A percentile compares a stretch with the other conserved stretches of the same genome.
Evolutionary conservation across 2,113 vertebrate species (phyloP).

Genomic region (Dasyornis broadbenti): DNA sequence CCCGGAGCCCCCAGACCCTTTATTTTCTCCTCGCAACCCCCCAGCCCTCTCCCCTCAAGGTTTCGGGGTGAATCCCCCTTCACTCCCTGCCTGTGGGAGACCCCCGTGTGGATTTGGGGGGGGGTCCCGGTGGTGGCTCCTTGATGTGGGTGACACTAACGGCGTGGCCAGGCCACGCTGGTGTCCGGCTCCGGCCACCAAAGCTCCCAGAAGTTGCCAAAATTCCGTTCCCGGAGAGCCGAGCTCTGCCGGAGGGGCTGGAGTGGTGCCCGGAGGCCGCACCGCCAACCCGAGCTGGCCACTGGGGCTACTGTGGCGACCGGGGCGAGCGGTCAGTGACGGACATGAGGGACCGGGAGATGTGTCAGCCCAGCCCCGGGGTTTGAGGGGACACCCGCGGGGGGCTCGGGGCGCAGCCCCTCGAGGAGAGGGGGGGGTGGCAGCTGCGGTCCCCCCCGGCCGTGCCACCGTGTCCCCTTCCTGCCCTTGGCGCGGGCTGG

Average conservation of each 20-base stretch:
- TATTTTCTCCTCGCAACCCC: neutral
- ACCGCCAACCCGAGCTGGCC: fast-evolving
- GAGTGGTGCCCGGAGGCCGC: neutral
- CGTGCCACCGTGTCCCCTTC: neutral
- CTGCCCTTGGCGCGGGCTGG: constrained; percentile 8
- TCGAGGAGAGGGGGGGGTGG: fast-evolving
- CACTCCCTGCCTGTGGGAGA: fast-evolving
- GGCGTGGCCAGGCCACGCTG: fast-evolving
- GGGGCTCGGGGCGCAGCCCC: neutral
- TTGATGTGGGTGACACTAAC: fast-evolving
- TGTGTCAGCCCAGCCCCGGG: neutral
- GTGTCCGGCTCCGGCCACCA: neutral
- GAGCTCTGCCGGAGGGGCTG: neutral
- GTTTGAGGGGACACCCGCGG: neutral
- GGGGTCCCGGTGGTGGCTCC: neutral
- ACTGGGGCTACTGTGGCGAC: neutral
- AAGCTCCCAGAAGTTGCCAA: neutral
- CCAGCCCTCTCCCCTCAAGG: fast-evolving
- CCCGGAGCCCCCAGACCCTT: neutral
- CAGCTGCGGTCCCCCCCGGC: neutral
- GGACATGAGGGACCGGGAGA: neutral
- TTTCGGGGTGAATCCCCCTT: neutral
- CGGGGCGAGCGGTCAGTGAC: neutral
- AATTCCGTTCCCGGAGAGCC: neutral
- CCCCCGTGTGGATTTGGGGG: fast-evolving